phyloP scores from a whole-genome alignment of 1,140 invertebrate species.

The Camponotus pennsylvanicus region DNA sequence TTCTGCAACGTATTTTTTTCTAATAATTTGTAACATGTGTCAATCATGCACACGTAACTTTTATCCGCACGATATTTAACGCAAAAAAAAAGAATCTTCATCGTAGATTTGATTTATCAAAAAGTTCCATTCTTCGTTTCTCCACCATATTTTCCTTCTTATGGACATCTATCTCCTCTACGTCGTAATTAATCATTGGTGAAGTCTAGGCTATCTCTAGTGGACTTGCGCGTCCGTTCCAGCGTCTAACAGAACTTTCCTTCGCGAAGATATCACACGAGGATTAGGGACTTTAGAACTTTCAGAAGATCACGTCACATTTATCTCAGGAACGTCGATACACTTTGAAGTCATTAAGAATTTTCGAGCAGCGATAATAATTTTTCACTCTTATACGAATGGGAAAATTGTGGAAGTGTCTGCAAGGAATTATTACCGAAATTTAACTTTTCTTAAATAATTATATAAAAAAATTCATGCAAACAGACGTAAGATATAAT shows the following conservation, averaged over 20 bases:
- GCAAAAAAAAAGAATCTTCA: conserved; percentile 28
- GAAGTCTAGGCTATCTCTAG: conserved; percentile 27
- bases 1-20: background rate
- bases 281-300: conserved; percentile 54
- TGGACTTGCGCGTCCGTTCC: background rate
- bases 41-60: background rate
- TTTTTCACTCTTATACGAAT: background rate
- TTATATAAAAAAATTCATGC: background rate
- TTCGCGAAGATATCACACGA: conserved; percentile 29
- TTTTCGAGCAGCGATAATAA: conserved; percentile 9
- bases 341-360: conserved; percentile 21
- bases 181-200: conserved; percentile 66
- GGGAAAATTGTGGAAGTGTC: too few species aligned
- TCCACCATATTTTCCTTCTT: background rate
- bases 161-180: conserved; percentile 18
- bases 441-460: background rate
- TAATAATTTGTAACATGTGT: background rate
- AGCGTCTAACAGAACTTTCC: conserved; percentile 35
- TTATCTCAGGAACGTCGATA: conserved; percentile 52
- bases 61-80: background rate
- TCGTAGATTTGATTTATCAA: conserved; percentile 61
- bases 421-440: too few species aligned
- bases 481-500: background rate
- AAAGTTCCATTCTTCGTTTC: conserved; percentile 37
- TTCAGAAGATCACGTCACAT: conserved; percentile 29